These are phyloP conservation scores for Sepioteuthis lessoniana DNA, from an alignment of 2,888 invertebrate species.

Conservation along the genomic window DNA sequence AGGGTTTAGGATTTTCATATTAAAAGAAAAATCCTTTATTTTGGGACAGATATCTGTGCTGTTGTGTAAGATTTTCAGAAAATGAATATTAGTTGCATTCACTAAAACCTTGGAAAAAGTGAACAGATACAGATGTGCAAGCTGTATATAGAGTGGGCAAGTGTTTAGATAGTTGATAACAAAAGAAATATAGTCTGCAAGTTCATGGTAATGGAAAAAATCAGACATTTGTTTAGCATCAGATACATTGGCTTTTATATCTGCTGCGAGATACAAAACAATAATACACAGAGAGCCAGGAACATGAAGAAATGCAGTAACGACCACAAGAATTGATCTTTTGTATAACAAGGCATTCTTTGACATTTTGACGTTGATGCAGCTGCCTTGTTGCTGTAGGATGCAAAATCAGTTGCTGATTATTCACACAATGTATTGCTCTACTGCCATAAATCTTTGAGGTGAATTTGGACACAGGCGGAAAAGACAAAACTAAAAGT, in stretches of 20 bases:
- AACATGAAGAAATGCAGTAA: slow-evolving; percentile 6
- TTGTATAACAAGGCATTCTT: neutral
- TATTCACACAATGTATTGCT: slow-evolving; percentile 4
- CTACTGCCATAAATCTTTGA: neutral
- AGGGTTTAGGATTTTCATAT: neutral
- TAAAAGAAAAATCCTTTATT: neutral
- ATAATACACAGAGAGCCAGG: neutral
- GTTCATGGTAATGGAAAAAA: neutral
- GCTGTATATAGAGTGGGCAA: neutral
- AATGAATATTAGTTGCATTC: neutral
- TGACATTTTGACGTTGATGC: slow-evolving; percentile 2
- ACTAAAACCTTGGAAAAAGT: neutral
- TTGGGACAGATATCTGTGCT: neutral
- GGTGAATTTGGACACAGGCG: neutral
- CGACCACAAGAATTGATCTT: slow-evolving; percentile 5
- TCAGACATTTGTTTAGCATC: slow-evolving; percentile 33
- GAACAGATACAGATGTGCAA: neutral
- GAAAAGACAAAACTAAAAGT: neutral
- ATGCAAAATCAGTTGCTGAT: neutral
- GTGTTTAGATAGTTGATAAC: slow-evolving; percentile 17
- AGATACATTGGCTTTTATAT: slow-evolving; percentile 20
- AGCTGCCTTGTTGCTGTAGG: slow-evolving; percentile 33
- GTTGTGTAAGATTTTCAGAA: neutral
- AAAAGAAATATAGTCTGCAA: neutral
- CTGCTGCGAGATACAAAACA: neutral